Conservation (phyloP, 2,797 vertebrate genomes). For the Pangasius larnaudii region DNA sequence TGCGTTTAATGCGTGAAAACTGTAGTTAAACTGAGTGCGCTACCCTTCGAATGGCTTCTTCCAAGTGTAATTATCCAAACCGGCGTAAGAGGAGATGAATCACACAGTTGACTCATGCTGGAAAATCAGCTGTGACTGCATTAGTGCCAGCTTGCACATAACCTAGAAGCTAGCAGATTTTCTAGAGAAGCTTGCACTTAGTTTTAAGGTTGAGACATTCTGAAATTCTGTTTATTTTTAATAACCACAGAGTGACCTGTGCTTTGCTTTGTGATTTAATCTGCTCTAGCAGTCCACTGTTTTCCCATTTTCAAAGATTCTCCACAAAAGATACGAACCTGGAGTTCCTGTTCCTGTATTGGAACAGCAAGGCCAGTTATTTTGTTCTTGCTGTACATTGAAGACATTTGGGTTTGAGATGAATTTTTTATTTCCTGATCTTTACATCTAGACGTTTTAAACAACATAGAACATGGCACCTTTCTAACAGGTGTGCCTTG, state of each 20-base stretch:
- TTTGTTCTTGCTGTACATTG: neutral
- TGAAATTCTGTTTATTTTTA: neutral
- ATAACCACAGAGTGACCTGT: neutral
- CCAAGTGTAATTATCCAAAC: neutral
- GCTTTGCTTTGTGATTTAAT: neutral
- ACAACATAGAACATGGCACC: neutral
- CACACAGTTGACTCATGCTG: constrained; percentile 21
- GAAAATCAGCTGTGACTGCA: constrained; percentile 12
- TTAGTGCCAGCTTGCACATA: neutral
- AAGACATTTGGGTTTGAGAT: neutral
- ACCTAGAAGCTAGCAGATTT: neutral
- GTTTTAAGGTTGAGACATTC: neutral
- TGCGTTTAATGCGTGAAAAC: neutral
- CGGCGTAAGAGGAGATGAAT: constrained; percentile 25
- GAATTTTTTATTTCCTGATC: neutral
- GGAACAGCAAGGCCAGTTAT: neutral
- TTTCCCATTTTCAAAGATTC: neutral
- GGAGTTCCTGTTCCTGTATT: neutral
- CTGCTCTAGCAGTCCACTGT: neutral
- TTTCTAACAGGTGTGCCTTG: neutral
- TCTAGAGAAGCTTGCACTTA: neutral
- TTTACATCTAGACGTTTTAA: neutral
- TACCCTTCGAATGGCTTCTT: neutral
- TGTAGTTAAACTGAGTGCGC: neutral
- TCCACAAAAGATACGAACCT: neutral